Evolutionary conservation across 2,888 invertebrate genomes (phyloP).

Genomic region (Phaonia tiefii): DNA sequence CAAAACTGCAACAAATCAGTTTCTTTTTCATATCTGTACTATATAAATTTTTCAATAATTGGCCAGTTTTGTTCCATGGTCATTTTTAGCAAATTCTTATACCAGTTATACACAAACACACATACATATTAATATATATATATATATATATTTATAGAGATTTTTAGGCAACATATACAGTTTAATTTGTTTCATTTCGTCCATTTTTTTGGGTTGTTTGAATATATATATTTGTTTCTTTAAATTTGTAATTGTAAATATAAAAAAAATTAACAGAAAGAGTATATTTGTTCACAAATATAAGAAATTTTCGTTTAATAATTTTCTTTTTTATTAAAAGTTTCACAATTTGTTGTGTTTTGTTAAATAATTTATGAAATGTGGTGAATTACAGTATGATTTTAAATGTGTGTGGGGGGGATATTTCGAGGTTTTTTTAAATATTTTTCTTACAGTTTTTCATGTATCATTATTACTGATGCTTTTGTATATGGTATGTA

Average conservation of each 20-base stretch:
- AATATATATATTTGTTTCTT: too few species aligned
- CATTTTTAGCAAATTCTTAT: constrained; percentile 44
- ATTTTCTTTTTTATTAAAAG: background rate
- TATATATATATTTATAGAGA: constrained; percentile 43
- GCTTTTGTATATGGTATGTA: too few species aligned
- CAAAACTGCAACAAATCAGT: constrained; percentile 40
- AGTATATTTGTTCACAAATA: too few species aligned
- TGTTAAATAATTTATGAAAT: background rate
- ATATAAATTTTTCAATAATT: constrained; percentile 47
- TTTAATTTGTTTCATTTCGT: constrained; percentile 3
- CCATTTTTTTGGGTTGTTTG: too few species aligned
- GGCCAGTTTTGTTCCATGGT: constrained; percentile 43
- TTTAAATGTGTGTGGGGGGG: background rate
- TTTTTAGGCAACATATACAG: constrained; percentile 64
- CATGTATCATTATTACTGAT: too few species aligned
- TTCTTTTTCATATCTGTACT: constrained; percentile 26
- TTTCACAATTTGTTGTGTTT: background rate
- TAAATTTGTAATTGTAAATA: too few species aligned
- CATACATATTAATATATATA: constrained; percentile 56
- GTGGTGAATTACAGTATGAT: background rate
- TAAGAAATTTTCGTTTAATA: background rate
- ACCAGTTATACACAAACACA: constrained; percentile 61
- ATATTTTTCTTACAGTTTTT: too few species aligned
- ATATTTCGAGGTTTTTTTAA: too few species aligned
- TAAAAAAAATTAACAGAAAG: too few species aligned